Conservation (phyloP, 2,888 invertebrate genomes). For the Helicoverpa assulta region DNA sequence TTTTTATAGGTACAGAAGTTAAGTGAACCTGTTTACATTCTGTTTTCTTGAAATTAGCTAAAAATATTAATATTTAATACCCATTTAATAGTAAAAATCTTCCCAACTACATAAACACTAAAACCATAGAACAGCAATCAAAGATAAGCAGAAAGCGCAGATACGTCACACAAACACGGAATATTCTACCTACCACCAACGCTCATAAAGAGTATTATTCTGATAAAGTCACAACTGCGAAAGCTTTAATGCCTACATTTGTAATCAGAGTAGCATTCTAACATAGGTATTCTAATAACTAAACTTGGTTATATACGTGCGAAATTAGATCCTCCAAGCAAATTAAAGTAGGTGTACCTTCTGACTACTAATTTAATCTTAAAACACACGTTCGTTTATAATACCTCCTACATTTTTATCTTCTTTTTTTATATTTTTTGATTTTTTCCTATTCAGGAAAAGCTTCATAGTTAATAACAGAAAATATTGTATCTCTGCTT, state of each 20-base stretch:
- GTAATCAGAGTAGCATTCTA: constrained; percentile 51
- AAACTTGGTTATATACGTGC: constrained; percentile 52
- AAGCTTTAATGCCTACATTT: constrained; percentile 55
- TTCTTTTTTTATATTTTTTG: not conserved
- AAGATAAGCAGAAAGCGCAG: constrained; percentile 22
- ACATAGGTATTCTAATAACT: constrained; percentile 58
- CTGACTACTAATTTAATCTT: constrained; percentile 51
- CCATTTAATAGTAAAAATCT: too few relatives aligned
- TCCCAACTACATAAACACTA: not conserved
- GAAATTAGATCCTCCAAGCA: constrained; percentile 39
- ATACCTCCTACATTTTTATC: not conserved
- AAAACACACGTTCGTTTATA: constrained; percentile 23
- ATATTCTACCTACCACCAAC: constrained; percentile 24
- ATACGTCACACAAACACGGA: constrained; percentile 21
- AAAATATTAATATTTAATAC: too few relatives aligned
- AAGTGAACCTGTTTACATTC: too few relatives aligned
- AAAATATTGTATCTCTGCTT: too few relatives aligned
- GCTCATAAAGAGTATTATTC: constrained; percentile 47
- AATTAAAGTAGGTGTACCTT: constrained; percentile 38
- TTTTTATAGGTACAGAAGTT: too few relatives aligned
- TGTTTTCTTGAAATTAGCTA: too few relatives aligned
- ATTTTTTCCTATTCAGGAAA: too few relatives aligned
- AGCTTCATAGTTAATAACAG: too few relatives aligned
- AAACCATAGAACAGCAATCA: constrained; percentile 1
- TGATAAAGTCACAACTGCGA: constrained; percentile 49